Percentiles rank a stretch among this genome's conserved stretches.
phyloP scores from a whole-genome alignment of 2,113 vertebrate species.

The Marmota flaviventris region DNA sequence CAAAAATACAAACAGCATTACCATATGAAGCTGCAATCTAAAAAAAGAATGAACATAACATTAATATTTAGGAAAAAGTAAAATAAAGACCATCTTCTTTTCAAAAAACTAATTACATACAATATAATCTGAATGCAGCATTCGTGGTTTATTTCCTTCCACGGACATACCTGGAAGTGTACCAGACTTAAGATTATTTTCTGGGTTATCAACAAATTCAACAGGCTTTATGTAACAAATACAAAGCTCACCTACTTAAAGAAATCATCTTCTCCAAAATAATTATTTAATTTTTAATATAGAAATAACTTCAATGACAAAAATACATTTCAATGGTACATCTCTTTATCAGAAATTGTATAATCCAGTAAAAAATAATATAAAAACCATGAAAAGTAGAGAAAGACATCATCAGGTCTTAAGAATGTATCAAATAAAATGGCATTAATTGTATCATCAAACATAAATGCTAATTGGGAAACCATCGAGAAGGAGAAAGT shows the following conservation, averaged over 20 bases:
- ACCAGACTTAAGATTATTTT: conserved; percentile 42
- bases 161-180: neutral
- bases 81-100: neutral
- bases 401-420: neutral
- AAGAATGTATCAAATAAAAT: conserved; percentile 50
- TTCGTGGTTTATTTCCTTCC: neutral
- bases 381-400: conserved; percentile 6
- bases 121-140: neutral
- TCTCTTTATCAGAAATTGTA: conserved; percentile 55
- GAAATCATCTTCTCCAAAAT: neutral
- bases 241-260: conserved; percentile 32
- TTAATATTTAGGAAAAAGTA: conserved; percentile 32
- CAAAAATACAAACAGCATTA: conserved; percentile 99
- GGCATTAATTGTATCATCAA: neutral
- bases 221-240: neutral
- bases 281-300: conserved; percentile 44
- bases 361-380: conserved; percentile 44
- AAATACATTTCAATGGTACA: conserved; percentile 17
- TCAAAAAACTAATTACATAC: conserved; percentile 2
- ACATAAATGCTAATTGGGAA: conserved; percentile 8
- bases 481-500: neutral
- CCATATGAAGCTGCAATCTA: conserved; percentile 99
- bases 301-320: conserved; percentile 59
- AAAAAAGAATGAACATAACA: conserved; percentile 85
- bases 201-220: neutral